Base-by-base conservation (phyloP, 1,140 invertebrate genomes). In the Drosophila ohnishii region DNA sequence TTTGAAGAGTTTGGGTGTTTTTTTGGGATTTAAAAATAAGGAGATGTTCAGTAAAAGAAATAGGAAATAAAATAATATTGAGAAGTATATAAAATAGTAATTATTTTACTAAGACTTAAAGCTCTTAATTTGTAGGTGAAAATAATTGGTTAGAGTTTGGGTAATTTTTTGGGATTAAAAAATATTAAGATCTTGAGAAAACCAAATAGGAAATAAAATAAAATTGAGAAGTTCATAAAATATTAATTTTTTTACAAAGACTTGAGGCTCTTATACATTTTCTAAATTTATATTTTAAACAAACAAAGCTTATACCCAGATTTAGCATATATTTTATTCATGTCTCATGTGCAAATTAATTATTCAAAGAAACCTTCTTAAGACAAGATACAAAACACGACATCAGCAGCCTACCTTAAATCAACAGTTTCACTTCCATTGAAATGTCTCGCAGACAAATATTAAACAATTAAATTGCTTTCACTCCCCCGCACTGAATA, bases 341-440 rank as follows among this genome's bases (percentile, higher is more conserved):
- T 35, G 19, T 0, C 13, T 5, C 2, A 13, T 53, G 47, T 11
- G n/a, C 25, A 30, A 22, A 37, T 55, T 37, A 37, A 55, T 55
- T 55, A 37, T 37, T 25, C 19, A 55, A 37, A 10, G 13, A 55
- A 37, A 25, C 19, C 4, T 6, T 14, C 6, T 53, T 14, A 53
- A 53, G 5, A 13, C 13, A 35, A 53, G 19, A 53, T 9, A 22
- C 32, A 53, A 35, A 53, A 35, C 7, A 22, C 32, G 11, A 22
- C 13, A 53, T 13, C 42, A 44, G 3, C 28, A 19, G 11, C 9
- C 30, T 32, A 47, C 40, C 40, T 59, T 32, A n/a, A 59, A 50
- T 50, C 30, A 62, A 55, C 59, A 62, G 22, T 62, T 62, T 62
- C 32, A 53, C 47, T 53, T 53, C 53, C 53, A 22, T 56, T 25